These are phyloP conservation scores for Cheirogaleus medius DNA, from an alignment of 2,113 vertebrate species.

Conservation along the genomic window DNA sequence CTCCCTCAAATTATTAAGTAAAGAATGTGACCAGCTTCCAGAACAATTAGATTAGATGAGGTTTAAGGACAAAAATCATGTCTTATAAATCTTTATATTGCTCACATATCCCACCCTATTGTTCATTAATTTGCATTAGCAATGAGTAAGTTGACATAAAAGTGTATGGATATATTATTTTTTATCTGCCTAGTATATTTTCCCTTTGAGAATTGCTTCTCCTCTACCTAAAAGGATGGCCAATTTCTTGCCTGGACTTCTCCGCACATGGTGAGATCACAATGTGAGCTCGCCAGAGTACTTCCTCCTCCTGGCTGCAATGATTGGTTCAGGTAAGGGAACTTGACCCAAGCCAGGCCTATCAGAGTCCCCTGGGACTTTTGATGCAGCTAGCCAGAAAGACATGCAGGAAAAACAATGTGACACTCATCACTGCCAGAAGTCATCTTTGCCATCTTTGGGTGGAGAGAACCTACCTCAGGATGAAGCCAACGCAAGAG, in stretches of 20 bases:
- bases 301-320: neutral
- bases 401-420: neutral
- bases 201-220: neutral
- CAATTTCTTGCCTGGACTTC: neutral
- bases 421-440: neutral
- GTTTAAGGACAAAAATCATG: neutral
- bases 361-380: neutral
- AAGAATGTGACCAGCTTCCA: neutral
- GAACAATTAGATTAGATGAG: neutral
- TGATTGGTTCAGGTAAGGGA: neutral
- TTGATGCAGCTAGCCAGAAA: neutral
- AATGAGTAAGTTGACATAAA: neutral
- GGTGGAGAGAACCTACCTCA: neutral
- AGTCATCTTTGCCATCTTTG: neutral
- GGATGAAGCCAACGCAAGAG: neutral
- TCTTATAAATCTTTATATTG: neutral
- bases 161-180: neutral
- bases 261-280: neutral
- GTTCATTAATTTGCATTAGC: neutral
- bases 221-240: neutral
- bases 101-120: neutral
- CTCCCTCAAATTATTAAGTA: constrained; percentile 6
- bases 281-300: neutral
- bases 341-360: neutral
- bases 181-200: neutral